These are phyloP conservation scores for Saimiri boliviensis DNA, from an alignment of 2,113 vertebrate genomes.

Conservation along the genomic window DNA sequence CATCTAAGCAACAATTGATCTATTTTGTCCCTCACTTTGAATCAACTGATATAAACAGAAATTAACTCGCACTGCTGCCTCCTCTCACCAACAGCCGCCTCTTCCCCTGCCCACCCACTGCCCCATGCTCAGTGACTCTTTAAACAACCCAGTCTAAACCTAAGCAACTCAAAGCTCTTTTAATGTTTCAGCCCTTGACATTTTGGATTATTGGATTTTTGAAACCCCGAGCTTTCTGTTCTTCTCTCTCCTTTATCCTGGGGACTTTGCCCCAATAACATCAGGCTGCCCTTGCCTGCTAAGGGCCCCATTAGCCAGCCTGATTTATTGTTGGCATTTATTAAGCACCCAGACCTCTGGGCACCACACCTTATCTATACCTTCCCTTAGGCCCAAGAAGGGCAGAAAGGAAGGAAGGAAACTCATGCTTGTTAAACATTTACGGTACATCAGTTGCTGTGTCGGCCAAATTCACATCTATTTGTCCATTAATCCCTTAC, in stretches of 20 bases:
- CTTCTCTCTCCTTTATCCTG: not conserved
- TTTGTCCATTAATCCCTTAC: not conserved
- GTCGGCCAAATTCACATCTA: rapidly evolving
- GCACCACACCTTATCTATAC: not conserved
- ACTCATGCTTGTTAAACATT: not conserved
- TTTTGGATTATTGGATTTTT: not conserved
- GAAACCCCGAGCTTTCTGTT: not conserved
- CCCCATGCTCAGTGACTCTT: not conserved
- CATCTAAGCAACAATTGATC: not conserved
- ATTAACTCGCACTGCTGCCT: not conserved
- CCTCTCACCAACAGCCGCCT: too few species aligned
- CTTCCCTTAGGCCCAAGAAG: not conserved
- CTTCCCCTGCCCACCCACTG: not conserved
- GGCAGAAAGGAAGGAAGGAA: not conserved
- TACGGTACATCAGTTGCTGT: not conserved
- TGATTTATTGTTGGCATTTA: not conserved
- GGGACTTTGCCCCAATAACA: not conserved
- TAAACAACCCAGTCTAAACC: not conserved
- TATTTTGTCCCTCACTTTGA: not conserved
- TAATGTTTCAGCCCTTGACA: not conserved
- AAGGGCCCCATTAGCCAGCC: not conserved
- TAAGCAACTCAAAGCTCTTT: not conserved
- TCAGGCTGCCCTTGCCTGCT: not conserved
- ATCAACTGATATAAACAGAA: not conserved
- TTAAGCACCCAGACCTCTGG: not conserved